These are phyloP conservation scores for Synergus laeviventris DNA, from an alignment of 2,888 invertebrate species.

Conservation along the genomic window DNA sequence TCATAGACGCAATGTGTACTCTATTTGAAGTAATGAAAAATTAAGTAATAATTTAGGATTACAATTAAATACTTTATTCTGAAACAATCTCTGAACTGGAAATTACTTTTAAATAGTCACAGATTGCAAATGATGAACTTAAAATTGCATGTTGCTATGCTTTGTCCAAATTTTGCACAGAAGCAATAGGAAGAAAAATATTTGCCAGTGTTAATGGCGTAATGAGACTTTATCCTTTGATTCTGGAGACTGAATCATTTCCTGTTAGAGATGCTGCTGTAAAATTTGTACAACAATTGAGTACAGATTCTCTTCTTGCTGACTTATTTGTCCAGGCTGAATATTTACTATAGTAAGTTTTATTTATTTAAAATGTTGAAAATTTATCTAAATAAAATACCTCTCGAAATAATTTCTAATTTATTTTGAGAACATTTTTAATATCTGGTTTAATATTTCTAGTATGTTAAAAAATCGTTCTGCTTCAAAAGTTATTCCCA, in stretches of 20 bases:
- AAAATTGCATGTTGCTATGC: constrained; percentile 63
- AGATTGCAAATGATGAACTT: constrained; percentile 55
- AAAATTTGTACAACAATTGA: constrained; percentile 62
- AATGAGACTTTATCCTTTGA: constrained; percentile 55
- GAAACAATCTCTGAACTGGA: not conserved
- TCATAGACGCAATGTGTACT: constrained; percentile 59
- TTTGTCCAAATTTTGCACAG: constrained; percentile 58
- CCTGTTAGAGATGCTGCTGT: constrained; percentile 61
- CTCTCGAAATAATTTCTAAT: not conserved
- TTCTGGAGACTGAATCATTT: constrained; percentile 56
- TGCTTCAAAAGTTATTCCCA: constrained; percentile 75
- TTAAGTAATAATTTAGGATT: not conserved
- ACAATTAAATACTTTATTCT: not conserved
- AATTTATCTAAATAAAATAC: not conserved
- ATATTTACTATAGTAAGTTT: constrained; percentile 63
- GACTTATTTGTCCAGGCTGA: constrained; percentile 59
- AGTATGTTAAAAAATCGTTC: constrained; percentile 78
- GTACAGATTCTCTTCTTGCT: constrained; percentile 57
- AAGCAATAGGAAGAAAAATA: constrained; percentile 53
- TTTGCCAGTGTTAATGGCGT: constrained; percentile 55
- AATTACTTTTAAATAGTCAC: constrained; percentile 1
- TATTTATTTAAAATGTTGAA: constrained; percentile 2
- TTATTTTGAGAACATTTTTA: not conserved
- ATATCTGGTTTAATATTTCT: constrained; percentile 40
- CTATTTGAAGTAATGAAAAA: constrained; percentile 59